phyloP scores from a whole-genome alignment of 2,888 invertebrate species.

The Andrena camellia region DNA sequence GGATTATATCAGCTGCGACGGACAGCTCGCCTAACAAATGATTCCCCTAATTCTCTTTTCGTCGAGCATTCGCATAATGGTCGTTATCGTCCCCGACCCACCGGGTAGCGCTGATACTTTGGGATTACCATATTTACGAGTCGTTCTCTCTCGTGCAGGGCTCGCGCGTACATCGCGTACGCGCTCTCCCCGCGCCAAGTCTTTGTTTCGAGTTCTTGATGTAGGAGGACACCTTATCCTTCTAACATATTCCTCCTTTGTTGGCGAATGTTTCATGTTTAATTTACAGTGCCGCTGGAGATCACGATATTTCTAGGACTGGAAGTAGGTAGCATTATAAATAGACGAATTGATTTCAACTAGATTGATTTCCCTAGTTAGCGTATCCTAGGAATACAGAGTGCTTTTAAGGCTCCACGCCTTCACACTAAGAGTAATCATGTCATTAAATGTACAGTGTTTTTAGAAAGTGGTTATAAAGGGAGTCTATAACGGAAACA shows the following conservation, averaged over 20 bases:
- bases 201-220: slow-evolving; percentile 21
- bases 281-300: too few species aligned
- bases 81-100: slow-evolving; percentile 81
- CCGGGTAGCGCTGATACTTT: slow-evolving; percentile 79
- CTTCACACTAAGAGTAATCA: too few species aligned
- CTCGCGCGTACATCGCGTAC: slow-evolving; percentile 25
- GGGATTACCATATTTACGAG: slow-evolving; percentile 82
- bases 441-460: too few species aligned
- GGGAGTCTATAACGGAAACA: too few species aligned
- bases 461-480: too few species aligned
- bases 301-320: too few species aligned
- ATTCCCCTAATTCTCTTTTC: slow-evolving; percentile 84
- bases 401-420: too few species aligned
- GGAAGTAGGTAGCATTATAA: too few species aligned
- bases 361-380: too few species aligned
- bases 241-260: slow-evolving; percentile 1
- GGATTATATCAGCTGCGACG: slow-evolving; percentile 83
- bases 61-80: slow-evolving; percentile 82
- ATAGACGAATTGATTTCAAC: too few species aligned
- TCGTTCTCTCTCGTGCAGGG: slow-evolving; percentile 35
- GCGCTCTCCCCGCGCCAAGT: slow-evolving; percentile 5
- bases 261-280: too few species aligned
- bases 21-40: slow-evolving; percentile 84
- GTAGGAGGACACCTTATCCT: slow-evolving; percentile 5
- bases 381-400: too few species aligned